phyloP scores from a whole-genome alignment of 2,113 vertebrate genomes.

The Rhinopomastus cyanomelas region DNA sequence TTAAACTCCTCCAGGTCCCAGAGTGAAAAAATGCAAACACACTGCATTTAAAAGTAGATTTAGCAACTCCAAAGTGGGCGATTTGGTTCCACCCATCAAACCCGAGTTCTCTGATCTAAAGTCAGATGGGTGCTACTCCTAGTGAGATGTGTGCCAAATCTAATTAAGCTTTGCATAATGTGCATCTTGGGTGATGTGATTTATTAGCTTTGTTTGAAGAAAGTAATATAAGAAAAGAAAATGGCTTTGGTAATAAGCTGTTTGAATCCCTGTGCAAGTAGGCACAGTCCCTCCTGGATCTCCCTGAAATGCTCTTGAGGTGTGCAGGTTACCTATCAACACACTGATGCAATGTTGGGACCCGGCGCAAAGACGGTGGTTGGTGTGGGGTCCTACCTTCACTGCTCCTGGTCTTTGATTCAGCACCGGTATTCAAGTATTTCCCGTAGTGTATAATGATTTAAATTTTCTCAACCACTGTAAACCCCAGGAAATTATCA shows the following conservation, averaged over 20 bases:
- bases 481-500: background rate
- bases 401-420: background rate
- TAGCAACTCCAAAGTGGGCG: slow-evolving; percentile 65
- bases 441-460: background rate
- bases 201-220: slow-evolving; percentile 74
- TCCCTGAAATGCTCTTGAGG: background rate
- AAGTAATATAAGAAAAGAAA: slow-evolving; percentile 72
- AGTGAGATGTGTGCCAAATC: slow-evolving; percentile 39
- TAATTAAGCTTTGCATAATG: slow-evolving; percentile 47
- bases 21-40: slow-evolving; percentile 72
- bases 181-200: slow-evolving; percentile 60
- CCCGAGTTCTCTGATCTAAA: slow-evolving; percentile 65
- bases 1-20: slow-evolving; percentile 54
- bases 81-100: slow-evolving; percentile 59
- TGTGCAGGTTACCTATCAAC: background rate
- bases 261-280: slow-evolving; percentile 64
- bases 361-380: background rate
- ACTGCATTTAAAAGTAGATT: slow-evolving; percentile 62
- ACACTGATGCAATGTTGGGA: background rate
- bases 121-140: slow-evolving; percentile 54
- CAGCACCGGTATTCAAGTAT: background rate
- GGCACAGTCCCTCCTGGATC: slow-evolving; percentile 60
- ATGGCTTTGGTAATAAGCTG: slow-evolving; percentile 61
- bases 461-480: background rate
- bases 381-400: background rate